Percentiles rank a stretch among this genome's conserved stretches.
phyloP scores from a whole-genome alignment of 1,140 invertebrate genomes.

The Calliphora vicina region DNA sequence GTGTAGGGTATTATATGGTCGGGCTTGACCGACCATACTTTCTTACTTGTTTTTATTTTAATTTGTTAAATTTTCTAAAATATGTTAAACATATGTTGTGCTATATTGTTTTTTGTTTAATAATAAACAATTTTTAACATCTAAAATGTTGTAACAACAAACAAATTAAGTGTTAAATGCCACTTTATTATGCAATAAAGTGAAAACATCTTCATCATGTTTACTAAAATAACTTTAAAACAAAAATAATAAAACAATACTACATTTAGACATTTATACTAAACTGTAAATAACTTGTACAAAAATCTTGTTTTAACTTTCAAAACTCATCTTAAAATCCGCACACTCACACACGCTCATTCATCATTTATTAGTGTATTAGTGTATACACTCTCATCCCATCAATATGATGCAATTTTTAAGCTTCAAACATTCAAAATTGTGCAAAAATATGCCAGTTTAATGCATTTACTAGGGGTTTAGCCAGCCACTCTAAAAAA shows the following conservation, averaged over 20 bases:
- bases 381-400: too few species aligned
- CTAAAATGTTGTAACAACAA: not conserved
- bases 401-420: not conserved
- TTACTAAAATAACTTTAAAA: not conserved
- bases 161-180: not conserved
- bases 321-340: not conserved
- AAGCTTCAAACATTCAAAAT: not conserved
- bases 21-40: too few species aligned
- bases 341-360: not conserved
- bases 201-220: not conserved
- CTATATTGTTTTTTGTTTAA: not conserved
- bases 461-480: too few species aligned
- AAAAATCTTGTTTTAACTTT: not conserved
- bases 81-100: not conserved
- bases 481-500: too few species aligned
- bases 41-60: not conserved
- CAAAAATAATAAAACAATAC: not conserved
- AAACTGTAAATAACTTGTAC: not conserved
- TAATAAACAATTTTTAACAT: not conserved
- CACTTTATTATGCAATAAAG: not conserved
- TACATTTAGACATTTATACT: not conserved
- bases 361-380: too few species aligned
- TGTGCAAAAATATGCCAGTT: too few species aligned
- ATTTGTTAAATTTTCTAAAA: not conserved
- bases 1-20: too few species aligned